phyloP scores from a whole-genome alignment of 2,113 vertebrate species.

The Anser brachyrhynchus region DNA sequence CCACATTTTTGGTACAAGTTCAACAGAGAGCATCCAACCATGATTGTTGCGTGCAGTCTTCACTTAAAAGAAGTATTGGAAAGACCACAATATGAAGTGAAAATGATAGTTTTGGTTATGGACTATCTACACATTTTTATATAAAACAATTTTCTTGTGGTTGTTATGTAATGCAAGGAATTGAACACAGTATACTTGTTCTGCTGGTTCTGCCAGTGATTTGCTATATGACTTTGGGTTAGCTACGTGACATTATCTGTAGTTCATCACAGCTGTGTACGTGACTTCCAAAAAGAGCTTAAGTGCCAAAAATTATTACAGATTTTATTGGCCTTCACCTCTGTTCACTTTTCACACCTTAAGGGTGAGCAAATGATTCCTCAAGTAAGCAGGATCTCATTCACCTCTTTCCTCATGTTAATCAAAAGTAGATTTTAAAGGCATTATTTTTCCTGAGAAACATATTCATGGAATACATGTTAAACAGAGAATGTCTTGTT shows the following conservation, averaged over 20 bases:
- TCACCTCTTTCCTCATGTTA: slow-evolving; percentile 17
- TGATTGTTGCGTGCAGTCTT: neutral
- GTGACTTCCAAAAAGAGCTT: slow-evolving; percentile 6
- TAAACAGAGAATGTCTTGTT: neutral
- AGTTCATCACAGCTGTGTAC: slow-evolving; percentile 28
- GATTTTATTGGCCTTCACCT: slow-evolving; percentile 30
- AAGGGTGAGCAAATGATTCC: neutral
- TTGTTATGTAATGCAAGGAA: neutral
- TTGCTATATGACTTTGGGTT: slow-evolving; percentile 18
- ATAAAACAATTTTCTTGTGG: neutral
- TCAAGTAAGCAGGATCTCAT: neutral
- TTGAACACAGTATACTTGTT: rapidly evolving
- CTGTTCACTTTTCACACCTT: slow-evolving; percentile 27
- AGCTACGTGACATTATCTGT: neutral
- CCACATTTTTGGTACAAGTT: neutral
- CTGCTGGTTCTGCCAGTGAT: neutral
- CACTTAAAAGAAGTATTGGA: neutral
- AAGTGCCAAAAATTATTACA: slow-evolving; percentile 19
- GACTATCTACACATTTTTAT: neutral
- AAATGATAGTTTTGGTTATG: neutral
- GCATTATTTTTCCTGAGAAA: slow-evolving; percentile 19
- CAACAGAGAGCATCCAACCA: neutral
- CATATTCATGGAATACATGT: neutral
- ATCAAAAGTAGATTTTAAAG: slow-evolving; percentile 55
- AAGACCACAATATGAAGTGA: neutral